A percentile compares a stretch with the other conserved stretches of the same genome.
These are phyloP conservation scores for Peromyscus leucopus DNA, from an alignment of 2,113 vertebrate genomes.

Conservation along the genomic window DNA sequence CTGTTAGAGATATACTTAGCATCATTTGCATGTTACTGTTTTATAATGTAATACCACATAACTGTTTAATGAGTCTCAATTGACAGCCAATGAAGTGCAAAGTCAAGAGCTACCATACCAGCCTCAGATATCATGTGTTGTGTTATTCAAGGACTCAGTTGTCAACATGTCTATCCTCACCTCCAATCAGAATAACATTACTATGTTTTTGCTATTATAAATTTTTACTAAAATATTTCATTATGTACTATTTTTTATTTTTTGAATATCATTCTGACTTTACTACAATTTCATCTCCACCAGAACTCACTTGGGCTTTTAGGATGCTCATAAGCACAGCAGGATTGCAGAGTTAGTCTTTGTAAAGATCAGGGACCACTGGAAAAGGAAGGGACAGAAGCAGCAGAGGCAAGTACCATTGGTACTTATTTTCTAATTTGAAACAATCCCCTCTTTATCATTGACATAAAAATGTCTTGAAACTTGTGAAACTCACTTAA, in stretches of 20 bases:
- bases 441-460: conserved; percentile 37
- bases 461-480: neutral
- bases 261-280: conserved; percentile 43
- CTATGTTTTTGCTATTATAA: conserved; percentile 6
- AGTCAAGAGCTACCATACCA: conserved; percentile 24
- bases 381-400: neutral
- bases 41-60: conserved; percentile 52
- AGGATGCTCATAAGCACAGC: neutral
- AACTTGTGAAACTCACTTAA: conserved; percentile 42
- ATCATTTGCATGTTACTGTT: conserved; percentile 31
- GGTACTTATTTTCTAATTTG: conserved; percentile 47
- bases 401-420: neutral
- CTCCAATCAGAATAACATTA: conserved; percentile 33
- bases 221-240: conserved; percentile 52
- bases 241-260: conserved; percentile 46
- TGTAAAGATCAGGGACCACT: neutral
- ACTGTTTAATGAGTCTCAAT: conserved; percentile 37
- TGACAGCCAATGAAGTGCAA: neutral
- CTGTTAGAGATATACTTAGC: neutral
- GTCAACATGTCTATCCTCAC: conserved; percentile 22
- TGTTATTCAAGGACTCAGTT: conserved; percentile 23
- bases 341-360: neutral
- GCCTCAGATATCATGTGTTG: neutral
- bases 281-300: conserved; percentile 10
- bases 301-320: conserved; percentile 36